Conservation (phyloP, 1,140 invertebrate genomes). For the Calephelis nemesis region DNA sequence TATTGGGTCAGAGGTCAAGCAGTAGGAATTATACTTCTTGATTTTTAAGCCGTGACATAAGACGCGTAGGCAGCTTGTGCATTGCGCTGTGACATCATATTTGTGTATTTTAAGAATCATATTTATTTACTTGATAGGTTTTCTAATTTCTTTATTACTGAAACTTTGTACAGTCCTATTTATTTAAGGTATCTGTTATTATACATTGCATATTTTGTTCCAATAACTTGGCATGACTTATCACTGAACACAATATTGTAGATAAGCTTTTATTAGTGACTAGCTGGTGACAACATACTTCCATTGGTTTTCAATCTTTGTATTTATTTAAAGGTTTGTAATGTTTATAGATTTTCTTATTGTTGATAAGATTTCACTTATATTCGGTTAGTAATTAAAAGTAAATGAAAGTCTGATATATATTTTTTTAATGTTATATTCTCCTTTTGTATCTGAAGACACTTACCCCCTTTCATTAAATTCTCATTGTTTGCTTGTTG, state of each 20-base stretch:
- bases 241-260: background rate
- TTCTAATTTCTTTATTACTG: background rate
- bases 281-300: conserved; percentile 2
- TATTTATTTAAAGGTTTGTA: background rate
- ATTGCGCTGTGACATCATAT: conserved; percentile 56
- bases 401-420: too few species aligned
- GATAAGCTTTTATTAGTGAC: conserved; percentile 12
- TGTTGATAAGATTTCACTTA: too few species aligned
- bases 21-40: conserved; percentile 36
- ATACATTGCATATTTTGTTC: background rate
- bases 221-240: background rate
- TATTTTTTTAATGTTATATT: too few species aligned
- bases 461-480: too few species aligned
- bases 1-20: conserved; percentile 41
- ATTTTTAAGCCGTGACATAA: conserved; percentile 50
- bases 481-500: too few species aligned
- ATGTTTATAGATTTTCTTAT: too few species aligned
- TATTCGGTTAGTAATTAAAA: too few species aligned
- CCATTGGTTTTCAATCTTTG: conserved; percentile 4
- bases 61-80: conserved; percentile 50
- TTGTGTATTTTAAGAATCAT: conserved; percentile 48
- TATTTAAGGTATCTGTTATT: background rate
- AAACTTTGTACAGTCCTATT: background rate
- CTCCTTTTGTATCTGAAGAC: too few species aligned
- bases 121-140: conserved; percentile 31